Evolutionary conservation across 1,140 invertebrate species (phyloP).

Genomic region (Nomia melanderi): DNA sequence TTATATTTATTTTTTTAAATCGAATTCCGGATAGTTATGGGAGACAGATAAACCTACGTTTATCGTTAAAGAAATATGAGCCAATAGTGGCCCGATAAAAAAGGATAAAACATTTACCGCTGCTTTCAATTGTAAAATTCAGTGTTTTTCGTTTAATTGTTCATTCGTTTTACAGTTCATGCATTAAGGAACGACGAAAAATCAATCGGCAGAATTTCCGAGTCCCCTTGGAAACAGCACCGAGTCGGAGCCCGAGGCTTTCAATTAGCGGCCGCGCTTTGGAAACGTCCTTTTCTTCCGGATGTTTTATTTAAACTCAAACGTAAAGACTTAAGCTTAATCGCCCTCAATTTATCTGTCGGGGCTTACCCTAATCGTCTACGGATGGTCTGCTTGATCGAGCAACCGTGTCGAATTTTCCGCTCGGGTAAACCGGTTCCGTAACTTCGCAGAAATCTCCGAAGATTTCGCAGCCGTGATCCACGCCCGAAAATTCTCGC

Average conservation of each 20-base stretch:
- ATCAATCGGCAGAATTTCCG: not conserved
- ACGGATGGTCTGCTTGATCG: slow-evolving; percentile 63
- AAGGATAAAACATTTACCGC: no score
- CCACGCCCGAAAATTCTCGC: slow-evolving; percentile 60
- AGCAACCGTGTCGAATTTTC: slow-evolving; percentile 63
- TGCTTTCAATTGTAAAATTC: no score
- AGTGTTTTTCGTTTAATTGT: not conserved
- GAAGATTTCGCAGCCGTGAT: slow-evolving; percentile 59
- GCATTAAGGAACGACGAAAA: not conserved
- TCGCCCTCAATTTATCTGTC: slow-evolving; percentile 56
- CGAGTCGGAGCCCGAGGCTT: not conserved
- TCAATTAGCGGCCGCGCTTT: slow-evolving; percentile 4
- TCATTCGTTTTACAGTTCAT: no score
- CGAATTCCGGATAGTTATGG: no score
- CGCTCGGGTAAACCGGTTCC: slow-evolving; percentile 32
- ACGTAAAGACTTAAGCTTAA: slow-evolving; percentile 46
- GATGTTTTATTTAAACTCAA: slow-evolving; percentile 21
- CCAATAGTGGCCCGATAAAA: no score
- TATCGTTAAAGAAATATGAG: no score
- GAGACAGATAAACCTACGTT: no score
- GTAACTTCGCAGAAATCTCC: slow-evolving; percentile 55
- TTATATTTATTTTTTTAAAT: no score
- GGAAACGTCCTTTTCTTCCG: not conserved
- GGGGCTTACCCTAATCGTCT: slow-evolving; percentile 63
- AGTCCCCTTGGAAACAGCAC: not conserved